Conservation (phyloP, 2,797 vertebrate genomes). For the Tapirus indicus region DNA sequence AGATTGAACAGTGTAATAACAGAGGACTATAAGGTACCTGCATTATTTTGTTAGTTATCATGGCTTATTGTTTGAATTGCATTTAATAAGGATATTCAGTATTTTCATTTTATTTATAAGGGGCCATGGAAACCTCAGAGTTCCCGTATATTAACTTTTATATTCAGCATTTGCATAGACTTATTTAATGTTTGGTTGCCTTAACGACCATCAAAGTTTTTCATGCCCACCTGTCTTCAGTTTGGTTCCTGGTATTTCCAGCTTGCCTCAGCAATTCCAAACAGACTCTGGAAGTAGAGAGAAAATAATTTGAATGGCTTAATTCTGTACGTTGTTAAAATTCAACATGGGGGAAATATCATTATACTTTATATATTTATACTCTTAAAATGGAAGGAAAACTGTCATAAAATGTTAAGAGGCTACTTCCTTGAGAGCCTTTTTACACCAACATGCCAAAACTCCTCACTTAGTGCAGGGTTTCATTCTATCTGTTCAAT, state of each 20-base stretch:
- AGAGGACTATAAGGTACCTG: not conserved
- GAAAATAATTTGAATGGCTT: not conserved
- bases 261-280: slow-evolving; percentile 56
- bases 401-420: slow-evolving; percentile 46
- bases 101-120: not conserved
- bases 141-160: slow-evolving; percentile 48
- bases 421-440: not conserved
- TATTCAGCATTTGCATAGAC: not conserved
- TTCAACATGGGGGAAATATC: slow-evolving; percentile 15
- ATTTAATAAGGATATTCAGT: slow-evolving; percentile 41
- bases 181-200: not conserved
- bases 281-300: slow-evolving; percentile 42
- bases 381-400: slow-evolving; percentile 10
- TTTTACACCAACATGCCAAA: slow-evolving; percentile 47
- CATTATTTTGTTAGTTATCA: not conserved
- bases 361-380: not conserved
- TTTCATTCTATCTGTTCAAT: slow-evolving; percentile 27
- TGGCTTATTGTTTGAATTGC: slow-evolving; percentile 37
- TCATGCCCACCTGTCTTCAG: slow-evolving; percentile 48
- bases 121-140: not conserved
- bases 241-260: slow-evolving; percentile 53
- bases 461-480: not conserved
- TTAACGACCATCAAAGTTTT: slow-evolving; percentile 41
- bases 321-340: slow-evolving; percentile 37
- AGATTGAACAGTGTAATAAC: not conserved